Percentiles rank a stretch among this genome's conserved stretches.
phyloP scores from a whole-genome alignment of 2,113 vertebrate genomes.

The Porphyrio hochstetteri region DNA sequence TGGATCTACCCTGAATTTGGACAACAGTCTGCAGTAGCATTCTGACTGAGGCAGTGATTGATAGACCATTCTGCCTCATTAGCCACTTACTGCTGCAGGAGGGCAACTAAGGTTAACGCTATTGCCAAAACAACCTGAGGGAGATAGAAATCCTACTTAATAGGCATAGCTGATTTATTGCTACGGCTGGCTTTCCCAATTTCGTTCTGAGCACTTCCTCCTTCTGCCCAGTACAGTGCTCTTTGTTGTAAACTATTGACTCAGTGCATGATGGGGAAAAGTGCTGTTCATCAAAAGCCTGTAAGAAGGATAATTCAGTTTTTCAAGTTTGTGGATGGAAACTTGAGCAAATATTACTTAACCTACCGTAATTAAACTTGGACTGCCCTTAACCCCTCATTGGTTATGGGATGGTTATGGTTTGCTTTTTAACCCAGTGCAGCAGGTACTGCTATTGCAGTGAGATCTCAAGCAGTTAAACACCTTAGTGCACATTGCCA shows the following conservation, averaged over 20 bases:
- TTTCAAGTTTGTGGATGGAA: neutral
- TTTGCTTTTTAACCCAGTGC: neutral
- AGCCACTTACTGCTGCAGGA: slow-evolving; percentile 59
- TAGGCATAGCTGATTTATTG: slow-evolving; percentile 50
- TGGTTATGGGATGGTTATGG: neutral
- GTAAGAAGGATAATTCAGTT: neutral
- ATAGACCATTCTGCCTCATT: slow-evolving; percentile 57
- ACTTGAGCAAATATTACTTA: slow-evolving; percentile 20
- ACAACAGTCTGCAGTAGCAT: slow-evolving; percentile 5
- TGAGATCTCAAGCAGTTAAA: neutral
- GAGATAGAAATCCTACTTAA: slow-evolving; percentile 58
- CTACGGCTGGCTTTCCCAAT: neutral
- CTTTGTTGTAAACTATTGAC: neutral
- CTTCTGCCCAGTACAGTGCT: neutral
- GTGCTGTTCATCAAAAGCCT: neutral
- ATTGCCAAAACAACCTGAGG: slow-evolving; percentile 65
- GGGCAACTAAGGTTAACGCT: slow-evolving; percentile 33
- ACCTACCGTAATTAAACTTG: neutral
- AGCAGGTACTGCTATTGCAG: neutral
- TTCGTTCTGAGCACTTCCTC: neutral
- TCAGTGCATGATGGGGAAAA: neutral
- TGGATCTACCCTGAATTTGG: neutral
- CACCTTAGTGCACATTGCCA: neutral
- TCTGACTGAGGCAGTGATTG: slow-evolving; percentile 50
- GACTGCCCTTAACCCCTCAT: neutral